Conservation (phyloP, 2,113 vertebrate genomes). For the Talpa occidentalis region DNA sequence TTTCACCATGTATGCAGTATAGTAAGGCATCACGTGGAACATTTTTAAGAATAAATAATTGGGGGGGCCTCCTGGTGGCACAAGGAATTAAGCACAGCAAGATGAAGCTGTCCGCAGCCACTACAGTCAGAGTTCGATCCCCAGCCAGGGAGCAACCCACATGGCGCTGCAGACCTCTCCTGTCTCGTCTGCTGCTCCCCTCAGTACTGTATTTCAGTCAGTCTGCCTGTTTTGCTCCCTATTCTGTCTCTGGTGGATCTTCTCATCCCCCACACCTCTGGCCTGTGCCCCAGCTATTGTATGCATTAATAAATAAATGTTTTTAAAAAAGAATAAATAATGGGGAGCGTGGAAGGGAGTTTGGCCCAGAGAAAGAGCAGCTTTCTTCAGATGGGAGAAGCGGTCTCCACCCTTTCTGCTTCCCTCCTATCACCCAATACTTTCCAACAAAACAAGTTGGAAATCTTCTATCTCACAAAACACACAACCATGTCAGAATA, state of each 20-base stretch:
- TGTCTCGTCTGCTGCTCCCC: too few relatives aligned
- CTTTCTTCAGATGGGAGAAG: not conserved
- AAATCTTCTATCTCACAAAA: not conserved
- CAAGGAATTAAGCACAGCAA: too few relatives aligned
- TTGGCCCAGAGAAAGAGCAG: not conserved
- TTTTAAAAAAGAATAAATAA: not conserved
- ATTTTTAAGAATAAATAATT: not conserved
- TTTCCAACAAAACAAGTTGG: not conserved
- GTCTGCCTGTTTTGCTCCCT: too few relatives aligned
- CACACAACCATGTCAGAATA: not conserved
- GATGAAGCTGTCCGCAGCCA: too few relatives aligned
- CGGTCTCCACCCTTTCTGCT: not conserved
- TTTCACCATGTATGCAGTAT: not conserved
- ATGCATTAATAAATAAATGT: too few relatives aligned
- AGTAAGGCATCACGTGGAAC: not conserved
- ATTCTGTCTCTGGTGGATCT: too few relatives aligned
- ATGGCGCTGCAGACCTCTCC: too few relatives aligned
- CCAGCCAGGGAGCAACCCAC: too few relatives aligned
- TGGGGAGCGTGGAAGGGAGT: not conserved
- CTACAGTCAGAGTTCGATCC: too few relatives aligned
- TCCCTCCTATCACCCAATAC: not conserved
- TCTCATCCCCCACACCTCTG: too few relatives aligned
- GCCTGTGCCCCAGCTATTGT: too few relatives aligned
- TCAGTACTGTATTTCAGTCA: not conserved
- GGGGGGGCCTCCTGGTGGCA: too few relatives aligned